Percentiles rank a stretch among this genome's conserved stretches.
Conservation (phyloP, 1,140 invertebrate genomes). For the Heliconius hewitsoni region DNA sequence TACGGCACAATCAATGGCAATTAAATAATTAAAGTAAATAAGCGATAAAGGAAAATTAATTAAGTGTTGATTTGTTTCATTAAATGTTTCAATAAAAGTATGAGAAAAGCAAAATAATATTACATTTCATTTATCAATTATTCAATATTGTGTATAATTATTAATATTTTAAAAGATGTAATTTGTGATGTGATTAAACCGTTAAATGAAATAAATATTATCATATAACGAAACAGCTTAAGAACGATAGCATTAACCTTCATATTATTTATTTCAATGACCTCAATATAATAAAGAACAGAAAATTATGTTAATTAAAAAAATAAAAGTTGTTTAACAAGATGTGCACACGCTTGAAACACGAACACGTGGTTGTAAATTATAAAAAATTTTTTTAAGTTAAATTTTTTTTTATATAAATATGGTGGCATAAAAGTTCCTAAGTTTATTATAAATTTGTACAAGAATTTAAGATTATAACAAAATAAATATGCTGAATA, state of each 20-base stretch:
- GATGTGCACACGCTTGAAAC: not conserved
- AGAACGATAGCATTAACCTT: slow-evolving; percentile 4
- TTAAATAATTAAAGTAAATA: not conserved
- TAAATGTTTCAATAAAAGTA: not conserved
- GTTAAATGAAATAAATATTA: not conserved
- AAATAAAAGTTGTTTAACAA: slow-evolving; percentile 7
- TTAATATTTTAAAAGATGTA: too few relatives aligned
- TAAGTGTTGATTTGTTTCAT: not conserved
- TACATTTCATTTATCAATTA: not conserved
- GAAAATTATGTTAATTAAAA: slow-evolving; percentile 6
- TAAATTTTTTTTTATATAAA: not conserved
- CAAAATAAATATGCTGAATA: too few relatives aligned
- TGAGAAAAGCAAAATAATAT: not conserved
- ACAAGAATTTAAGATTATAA: too few relatives aligned
- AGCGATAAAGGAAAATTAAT: not conserved
- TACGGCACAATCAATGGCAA: too few relatives aligned
- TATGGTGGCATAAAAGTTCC: not conserved
- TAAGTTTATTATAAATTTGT: too few relatives aligned
- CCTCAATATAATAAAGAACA: slow-evolving; percentile 8
- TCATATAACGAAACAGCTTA: not conserved
- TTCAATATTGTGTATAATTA: too few relatives aligned
- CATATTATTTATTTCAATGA: slow-evolving; percentile 9
- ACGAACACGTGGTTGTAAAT: not conserved
- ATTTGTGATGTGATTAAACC: not conserved
- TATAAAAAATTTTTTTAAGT: not conserved